A percentile compares a stretch with the other conserved stretches of the same genome.
These are phyloP conservation scores for Troides helena DNA, from an alignment of 2,888 invertebrate species.

Conservation along the genomic window DNA sequence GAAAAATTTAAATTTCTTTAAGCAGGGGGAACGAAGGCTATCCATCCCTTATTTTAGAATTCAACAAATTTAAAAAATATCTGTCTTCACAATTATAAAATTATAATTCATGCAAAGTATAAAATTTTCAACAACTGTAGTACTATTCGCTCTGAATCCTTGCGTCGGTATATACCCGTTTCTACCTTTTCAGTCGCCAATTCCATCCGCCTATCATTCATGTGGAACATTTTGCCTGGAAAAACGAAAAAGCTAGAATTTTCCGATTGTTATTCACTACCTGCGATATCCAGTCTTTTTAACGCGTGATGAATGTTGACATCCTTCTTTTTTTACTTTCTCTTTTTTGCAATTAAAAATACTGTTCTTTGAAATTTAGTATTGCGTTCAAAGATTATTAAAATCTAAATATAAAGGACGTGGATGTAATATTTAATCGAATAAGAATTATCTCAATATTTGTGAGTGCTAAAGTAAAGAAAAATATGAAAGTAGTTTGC, in stretches of 20 bases:
- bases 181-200: neutral
- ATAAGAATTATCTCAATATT: no score
- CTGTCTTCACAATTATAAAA: no score
- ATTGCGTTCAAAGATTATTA: neutral
- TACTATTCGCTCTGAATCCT: neutral
- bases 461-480: no score
- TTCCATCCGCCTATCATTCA: neutral
- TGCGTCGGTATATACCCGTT: neutral
- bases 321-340: neutral
- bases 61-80: neutral
- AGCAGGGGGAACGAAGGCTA: no score
- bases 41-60: neutral
- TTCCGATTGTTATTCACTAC: constrained; percentile 2
- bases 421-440: no score
- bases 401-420: no score
- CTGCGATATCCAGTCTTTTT: neutral
- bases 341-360: neutral
- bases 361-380: neutral
- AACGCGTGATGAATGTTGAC: neutral
- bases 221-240: neutral
- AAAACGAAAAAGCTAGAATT: neutral
- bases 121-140: neutral
- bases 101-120: neutral
- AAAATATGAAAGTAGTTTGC: no score
- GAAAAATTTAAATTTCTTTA: no score